phyloP scores from a whole-genome alignment of 2,797 vertebrate species.

The Fringilla coelebs region DNA sequence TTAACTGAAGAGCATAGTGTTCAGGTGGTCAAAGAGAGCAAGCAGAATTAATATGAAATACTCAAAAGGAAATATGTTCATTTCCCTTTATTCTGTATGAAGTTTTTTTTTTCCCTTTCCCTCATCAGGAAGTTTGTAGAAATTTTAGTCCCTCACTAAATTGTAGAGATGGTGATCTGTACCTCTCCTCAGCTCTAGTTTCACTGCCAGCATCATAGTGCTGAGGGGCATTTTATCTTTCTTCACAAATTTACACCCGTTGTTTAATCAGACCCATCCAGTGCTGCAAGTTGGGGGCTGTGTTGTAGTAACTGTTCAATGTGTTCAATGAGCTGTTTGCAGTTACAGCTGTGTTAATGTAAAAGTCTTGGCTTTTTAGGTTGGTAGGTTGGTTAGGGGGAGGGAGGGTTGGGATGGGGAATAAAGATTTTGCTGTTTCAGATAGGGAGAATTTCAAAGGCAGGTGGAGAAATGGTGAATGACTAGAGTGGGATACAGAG shows the following conservation, averaged over 20 bases:
- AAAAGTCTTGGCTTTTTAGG: background rate
- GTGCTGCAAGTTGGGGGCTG: background rate
- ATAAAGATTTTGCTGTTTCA: background rate
- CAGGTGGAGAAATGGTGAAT: background rate
- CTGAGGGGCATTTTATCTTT: constrained; percentile 47
- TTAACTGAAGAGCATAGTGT: background rate
- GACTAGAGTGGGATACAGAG: background rate
- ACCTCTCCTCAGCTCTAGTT: constrained; percentile 29
- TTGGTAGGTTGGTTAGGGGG: background rate
- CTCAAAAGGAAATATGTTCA: constrained; percentile 52
- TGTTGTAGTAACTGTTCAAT: background rate
- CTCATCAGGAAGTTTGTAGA: constrained; percentile 52
- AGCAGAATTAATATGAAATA: background rate
- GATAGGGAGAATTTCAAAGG: background rate
- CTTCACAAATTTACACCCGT: background rate
- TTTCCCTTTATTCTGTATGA: constrained; percentile 62
- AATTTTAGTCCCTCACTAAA: background rate
- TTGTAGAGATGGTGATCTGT: constrained; percentile 21
- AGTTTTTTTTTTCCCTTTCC: constrained; percentile 57
- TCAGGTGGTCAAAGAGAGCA: constrained; percentile 46
- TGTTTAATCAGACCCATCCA: constrained; percentile 46
- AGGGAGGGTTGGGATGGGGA: background rate
- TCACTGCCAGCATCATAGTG: background rate
- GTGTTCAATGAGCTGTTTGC: background rate
- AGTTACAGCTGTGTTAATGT: background rate